Conservation (phyloP, 2,888 invertebrate species). For the Mythimna lalbum region DNA sequence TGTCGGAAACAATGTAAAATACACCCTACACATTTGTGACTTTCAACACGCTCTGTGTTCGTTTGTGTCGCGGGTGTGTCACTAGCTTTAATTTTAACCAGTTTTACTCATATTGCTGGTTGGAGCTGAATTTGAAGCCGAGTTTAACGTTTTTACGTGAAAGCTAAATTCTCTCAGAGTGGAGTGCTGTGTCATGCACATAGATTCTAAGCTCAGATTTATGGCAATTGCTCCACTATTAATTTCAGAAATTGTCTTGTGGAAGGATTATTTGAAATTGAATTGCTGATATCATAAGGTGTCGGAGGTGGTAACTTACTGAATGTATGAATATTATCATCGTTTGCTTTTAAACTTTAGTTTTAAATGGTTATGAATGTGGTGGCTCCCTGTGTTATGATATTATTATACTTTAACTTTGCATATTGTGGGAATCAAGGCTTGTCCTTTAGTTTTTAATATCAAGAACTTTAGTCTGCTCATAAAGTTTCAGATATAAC, state of each 20-base stretch:
- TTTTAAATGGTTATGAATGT: not conserved
- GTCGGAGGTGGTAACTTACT: conserved; percentile 20
- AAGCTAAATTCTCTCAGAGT: conserved; percentile 42
- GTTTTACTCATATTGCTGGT: conserved; percentile 30
- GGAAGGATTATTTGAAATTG: conserved; percentile 42
- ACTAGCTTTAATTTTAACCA: conserved; percentile 26
- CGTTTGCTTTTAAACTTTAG: conserved; percentile 22
- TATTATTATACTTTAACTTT: not conserved
- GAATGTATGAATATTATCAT: conserved; percentile 45
- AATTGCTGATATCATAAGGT: conserved; percentile 32
- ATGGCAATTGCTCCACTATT: conserved; percentile 42
- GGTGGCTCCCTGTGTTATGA: not conserved
- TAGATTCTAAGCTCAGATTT: conserved; percentile 48
- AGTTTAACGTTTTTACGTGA: conserved; percentile 45
- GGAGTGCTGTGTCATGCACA: conserved; percentile 36
- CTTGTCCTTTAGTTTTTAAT: not conserved
- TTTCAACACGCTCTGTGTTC: not conserved
- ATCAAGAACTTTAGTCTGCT: not conserved
- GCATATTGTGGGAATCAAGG: not conserved
- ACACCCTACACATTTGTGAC: not conserved
- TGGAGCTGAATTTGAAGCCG: conserved; percentile 39
- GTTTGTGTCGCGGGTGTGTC: not conserved
- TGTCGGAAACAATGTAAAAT: not conserved
- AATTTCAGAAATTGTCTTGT: conserved; percentile 52
- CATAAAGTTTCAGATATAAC: not conserved